phyloP scores from a whole-genome alignment of 2,797 vertebrate genomes.

The Mormyrops boulengeri region DNA sequence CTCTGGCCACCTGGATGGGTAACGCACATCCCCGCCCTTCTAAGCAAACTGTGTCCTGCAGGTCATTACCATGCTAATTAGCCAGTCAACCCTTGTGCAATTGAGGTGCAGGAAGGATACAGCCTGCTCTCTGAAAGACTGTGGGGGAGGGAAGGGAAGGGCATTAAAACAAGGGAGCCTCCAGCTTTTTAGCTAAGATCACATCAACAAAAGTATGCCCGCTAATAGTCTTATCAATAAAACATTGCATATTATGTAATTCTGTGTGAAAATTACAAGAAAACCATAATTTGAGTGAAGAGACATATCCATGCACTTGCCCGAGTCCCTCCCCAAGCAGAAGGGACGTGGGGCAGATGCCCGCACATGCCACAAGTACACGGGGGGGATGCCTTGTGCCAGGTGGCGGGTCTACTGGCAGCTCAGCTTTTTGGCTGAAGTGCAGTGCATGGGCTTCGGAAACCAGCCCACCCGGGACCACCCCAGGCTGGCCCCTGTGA shows the following conservation, averaged over 20 bases:
- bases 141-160: not conserved
- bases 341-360: not conserved
- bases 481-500: not conserved
- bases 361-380: not conserved
- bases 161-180: not conserved
- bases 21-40: not conserved
- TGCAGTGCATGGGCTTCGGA: not conserved
- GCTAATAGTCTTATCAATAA: not conserved
- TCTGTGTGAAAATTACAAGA: not conserved
- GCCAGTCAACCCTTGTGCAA: not conserved
- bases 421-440: not conserved
- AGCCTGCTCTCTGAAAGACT: not conserved
- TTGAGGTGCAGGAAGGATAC: not conserved
- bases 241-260: not conserved
- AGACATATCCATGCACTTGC: not conserved
- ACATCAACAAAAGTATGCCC: not conserved
- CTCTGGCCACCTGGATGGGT: slow-evolving; percentile 23
- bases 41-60: slow-evolving; percentile 10
- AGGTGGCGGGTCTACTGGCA: not conserved
- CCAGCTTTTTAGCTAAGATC: not conserved
- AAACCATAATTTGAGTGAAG: not conserved
- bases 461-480: not conserved
- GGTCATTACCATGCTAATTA: slow-evolving; percentile 29
- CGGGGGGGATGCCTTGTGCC: not conserved
- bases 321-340: not conserved